Evolutionary conservation across 2,888 invertebrate species (phyloP).

Genomic region (Alsophila aescularia): DNA sequence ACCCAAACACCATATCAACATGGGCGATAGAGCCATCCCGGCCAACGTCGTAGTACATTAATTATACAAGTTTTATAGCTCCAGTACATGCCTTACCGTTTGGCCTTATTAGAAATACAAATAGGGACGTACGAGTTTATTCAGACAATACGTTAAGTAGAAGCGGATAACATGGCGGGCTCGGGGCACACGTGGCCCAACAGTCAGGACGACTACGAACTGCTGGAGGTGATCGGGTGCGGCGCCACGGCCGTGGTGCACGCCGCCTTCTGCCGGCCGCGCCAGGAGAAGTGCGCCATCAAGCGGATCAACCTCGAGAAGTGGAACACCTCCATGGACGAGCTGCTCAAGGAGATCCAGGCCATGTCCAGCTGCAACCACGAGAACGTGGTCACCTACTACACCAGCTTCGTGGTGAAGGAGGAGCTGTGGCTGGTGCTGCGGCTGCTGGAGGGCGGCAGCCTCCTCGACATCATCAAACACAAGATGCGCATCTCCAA

Average conservation of each 20-base stretch:
- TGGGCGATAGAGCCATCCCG: slow-evolving; percentile 61
- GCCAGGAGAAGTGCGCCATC: slow-evolving; percentile 98
- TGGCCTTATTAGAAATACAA: slow-evolving; percentile 67
- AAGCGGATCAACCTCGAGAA: slow-evolving; percentile 99
- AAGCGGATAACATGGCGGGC: slow-evolving; percentile 58
- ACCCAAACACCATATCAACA: slow-evolving; percentile 67
- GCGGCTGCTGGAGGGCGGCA: slow-evolving; percentile 96
- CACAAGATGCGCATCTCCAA: slow-evolving; percentile 96
- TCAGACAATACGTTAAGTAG: slow-evolving; percentile 32
- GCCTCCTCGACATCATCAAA: slow-evolving; percentile 96
- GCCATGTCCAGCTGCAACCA: slow-evolving; percentile 99
- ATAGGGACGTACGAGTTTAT: slow-evolving; percentile 30
- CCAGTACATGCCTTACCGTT: slow-evolving; percentile 58
- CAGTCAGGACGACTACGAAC: slow-evolving; percentile 96
- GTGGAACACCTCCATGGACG: slow-evolving; percentile 99
- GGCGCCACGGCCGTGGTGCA: slow-evolving; percentile 99
- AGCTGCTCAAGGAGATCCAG: slow-evolving; percentile 95
- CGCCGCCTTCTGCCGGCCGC: slow-evolving; percentile 96
- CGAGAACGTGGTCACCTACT: slow-evolving; percentile 99
- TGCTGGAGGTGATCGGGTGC: slow-evolving; percentile 97
- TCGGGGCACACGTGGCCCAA: slow-evolving; percentile 91
- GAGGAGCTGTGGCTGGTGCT: slow-evolving; percentile 99
- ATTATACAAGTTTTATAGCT: slow-evolving; percentile 41
- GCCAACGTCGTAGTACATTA: slow-evolving; percentile 41
- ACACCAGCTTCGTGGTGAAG: slow-evolving; percentile 99